A percentile compares a stretch with the other conserved stretches of the same genome.
Conservation (phyloP, 92 coral and sea anemone genomes). For the Siderastrea siderea region DNA sequence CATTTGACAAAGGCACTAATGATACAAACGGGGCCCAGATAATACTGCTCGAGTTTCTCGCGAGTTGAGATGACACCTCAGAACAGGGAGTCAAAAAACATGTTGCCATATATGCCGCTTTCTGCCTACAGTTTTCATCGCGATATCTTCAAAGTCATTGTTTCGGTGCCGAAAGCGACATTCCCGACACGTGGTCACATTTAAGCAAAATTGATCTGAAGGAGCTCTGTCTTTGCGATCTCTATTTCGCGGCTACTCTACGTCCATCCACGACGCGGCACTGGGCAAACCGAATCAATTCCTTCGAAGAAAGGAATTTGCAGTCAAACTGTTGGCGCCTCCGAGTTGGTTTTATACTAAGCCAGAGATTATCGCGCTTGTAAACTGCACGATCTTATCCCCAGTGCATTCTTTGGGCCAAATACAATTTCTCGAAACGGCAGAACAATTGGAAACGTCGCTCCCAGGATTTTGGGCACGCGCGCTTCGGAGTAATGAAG, state of each 20-base stretch:
- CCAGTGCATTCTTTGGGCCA: conserved; percentile 23
- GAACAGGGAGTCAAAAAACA: conserved; percentile 38
- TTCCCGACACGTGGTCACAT: conserved; percentile 46
- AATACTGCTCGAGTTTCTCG: conserved; percentile 8
- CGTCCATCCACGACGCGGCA: conserved; percentile 22
- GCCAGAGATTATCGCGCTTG: conserved; percentile 1
- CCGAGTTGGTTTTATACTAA: conserved; percentile 9
- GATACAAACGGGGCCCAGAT: conserved; percentile 27
- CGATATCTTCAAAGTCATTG: conserved; percentile 44
- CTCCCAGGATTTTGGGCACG: conserved; percentile 47
- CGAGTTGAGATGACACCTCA: conserved; percentile 48
- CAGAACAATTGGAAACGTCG: conserved; percentile 31
- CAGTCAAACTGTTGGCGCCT: conserved; percentile 22
- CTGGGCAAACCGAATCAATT: conserved; percentile 29
- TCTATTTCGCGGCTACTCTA: conserved; percentile 1
- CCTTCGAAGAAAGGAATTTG: conserved; percentile 35
- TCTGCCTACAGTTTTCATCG: conserved; percentile 15
- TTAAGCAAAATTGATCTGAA: conserved; percentile 5
- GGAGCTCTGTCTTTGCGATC: conserved; percentile 7
- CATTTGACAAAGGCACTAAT: conserved; percentile 27
- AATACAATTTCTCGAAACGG: background rate
- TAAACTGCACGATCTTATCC: conserved; percentile 34
- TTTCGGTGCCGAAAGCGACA: conserved; percentile 26
- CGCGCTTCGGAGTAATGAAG: conserved; percentile 21
- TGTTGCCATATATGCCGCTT: conserved; percentile 50